Conservation (phyloP, 2,113 vertebrate genomes). For the Triplophysa dalaica region DNA sequence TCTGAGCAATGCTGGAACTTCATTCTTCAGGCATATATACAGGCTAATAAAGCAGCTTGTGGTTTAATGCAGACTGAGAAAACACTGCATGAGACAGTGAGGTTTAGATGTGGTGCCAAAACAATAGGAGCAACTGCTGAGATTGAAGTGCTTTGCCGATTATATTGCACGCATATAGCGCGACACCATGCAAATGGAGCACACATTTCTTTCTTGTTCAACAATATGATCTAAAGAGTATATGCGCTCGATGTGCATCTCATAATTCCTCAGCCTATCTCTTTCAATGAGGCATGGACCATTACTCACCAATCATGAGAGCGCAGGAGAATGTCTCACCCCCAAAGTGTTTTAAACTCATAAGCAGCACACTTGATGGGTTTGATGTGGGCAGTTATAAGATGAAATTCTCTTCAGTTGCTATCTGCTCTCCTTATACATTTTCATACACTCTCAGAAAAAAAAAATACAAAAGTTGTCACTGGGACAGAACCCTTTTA, state of each 20-base stretch:
- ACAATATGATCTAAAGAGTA: background rate
- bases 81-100: background rate
- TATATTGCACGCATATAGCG: background rate
- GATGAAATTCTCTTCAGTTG: background rate
- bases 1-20: background rate
- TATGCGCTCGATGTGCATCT: background rate
- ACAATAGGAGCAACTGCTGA: background rate
- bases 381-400: background rate
- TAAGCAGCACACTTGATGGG: background rate
- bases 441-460: no score
- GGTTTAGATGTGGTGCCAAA: background rate
- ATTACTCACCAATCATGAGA: background rate
- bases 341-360: background rate
- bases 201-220: background rate
- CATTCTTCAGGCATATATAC: background rate
- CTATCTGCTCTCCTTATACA: background rate
- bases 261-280: background rate
- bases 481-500: no score
- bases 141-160: background rate
- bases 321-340: background rate
- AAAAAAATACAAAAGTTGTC: no score
- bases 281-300: background rate
- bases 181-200: background rate
- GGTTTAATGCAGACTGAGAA: constrained; percentile 15
- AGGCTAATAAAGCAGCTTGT: background rate